Base-by-base conservation (phyloP, 2,888 invertebrate genomes). In the Ecdyonurus torrentis region DNA sequence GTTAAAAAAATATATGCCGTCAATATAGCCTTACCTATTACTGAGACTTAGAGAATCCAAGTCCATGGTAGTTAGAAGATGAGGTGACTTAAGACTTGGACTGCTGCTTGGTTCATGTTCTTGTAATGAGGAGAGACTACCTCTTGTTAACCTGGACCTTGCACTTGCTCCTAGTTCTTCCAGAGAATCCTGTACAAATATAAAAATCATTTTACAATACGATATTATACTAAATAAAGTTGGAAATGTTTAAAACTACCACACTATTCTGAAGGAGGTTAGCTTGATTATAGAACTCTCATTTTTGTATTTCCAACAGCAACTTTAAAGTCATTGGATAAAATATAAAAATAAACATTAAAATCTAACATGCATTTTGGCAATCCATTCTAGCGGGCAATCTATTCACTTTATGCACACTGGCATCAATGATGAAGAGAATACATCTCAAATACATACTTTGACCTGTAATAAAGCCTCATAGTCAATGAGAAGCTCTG, bases 141-240 rank as follows among this genome's bases (percentile, higher is more conserved):
- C 64, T 2, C 66, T 64, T 52, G 67, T 67, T 22, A 69, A 65
- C 10, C 68, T 64, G 7, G 67, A 66, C 15, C 67, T 65, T 5
- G 67, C 67, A 23, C 66, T 67, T 58, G 69, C 69, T 10, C 69
- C 68, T 5, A 70, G 59, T 58, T 69, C 69, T 63, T 70, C 70
- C 59, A 70, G 63, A 61, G 69, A 69, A 58, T 68, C 70, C 69
- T 70, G 61, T 24, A 59, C 23, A 22, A 15, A 59, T 1, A 25
- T 59, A 2, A 24, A 1, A 58, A 24, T 1, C 2, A 15, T 59
- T n/a, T 7, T 2, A 1, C 1, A 24, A 60, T 19, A 60, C 20
- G 23, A 1, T 23, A 24, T n/a, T 18, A 23, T 23, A 15, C 23
- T 59, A 1, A 7, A 59, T 1, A 22, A 20, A 59, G 24, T 23